Base-by-base conservation (phyloP, 2,888 invertebrate species). In the Apodemia hepburni region DNA sequence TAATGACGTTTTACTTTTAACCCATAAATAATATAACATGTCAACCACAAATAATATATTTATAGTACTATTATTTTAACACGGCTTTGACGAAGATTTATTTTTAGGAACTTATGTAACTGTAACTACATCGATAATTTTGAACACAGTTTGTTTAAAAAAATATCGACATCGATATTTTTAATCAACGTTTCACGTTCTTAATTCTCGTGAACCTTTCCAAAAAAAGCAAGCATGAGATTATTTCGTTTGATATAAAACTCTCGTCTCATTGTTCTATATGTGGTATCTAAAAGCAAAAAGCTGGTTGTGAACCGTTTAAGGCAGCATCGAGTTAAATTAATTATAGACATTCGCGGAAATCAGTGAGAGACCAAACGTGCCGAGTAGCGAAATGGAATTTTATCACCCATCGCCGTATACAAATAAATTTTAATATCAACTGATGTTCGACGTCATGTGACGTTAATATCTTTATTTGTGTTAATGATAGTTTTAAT, bases 311-410 rank as follows among this genome's bases (percentile, higher is more conserved):
- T 70, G 73, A 73, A 75, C 70, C 63, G 73, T 72, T 33, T 58
- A 47, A 47, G 61, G 72, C 74, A 74, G 77, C 82, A 79, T 82
- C 75, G 77, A 75, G 80, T 79, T 82, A 85, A 86, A 89, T 88
- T 89, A 88, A 90, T 90, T 88, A 82, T 80, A 73, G 74, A 75
- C 77, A 74, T 88, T 88, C 87, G 80, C 79, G 82, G 87, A 88
- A 87, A 84, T 82, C 79, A 76, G 79, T 75, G 74, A 73, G 75
- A 78, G 81, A 79, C 83, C 79, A 82, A 80, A 80, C 74, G 75
- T 72, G 77, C 76, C 45, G 45, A 47, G 71, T 72, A 77, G 74
- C 77, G 78, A 82, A 79, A 80, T 77, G 79, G 75, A 75, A 73
- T 81, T 85, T 86, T 85, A 88, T 87, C 86, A 81, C 82, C 78